Evolutionary conservation across 2,888 invertebrate species (phyloP), one percentile per base, ranked within the genome.

Genomic region (Nebria brevicollis): DNA sequence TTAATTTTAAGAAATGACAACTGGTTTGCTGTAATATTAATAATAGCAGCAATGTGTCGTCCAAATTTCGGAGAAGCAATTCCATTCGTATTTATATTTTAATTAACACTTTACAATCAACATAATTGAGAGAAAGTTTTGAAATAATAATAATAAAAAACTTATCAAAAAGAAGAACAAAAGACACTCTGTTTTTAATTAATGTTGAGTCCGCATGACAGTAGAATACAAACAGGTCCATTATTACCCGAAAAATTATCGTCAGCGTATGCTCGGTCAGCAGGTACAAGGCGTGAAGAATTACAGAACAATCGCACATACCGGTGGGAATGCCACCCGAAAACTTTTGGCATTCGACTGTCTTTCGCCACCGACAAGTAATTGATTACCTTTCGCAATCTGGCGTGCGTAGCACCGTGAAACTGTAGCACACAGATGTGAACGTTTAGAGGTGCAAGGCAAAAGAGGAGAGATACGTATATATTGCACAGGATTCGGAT

Each of bases 311-410:
- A 78, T 78, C 78, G 66, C 73, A 54, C 54, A 54, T 1, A 68
- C 73, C 72, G 73, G 73, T 72, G 78, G 79, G 74, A 66, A 15
- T 66, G 72, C 54, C 66, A 41, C 64, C 54, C 72, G 64, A 15
- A 42, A 68, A 80, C 68, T 70, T 80, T 66, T 66, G 74, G 66
- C 75, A 70, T 75, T 80, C 64, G 34, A 72, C 34, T 75, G 70
- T 75, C 34, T 75, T 80, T 80, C 80, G 54, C 54, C 34, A 65
- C 75, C 72, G 80, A 75, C 66, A 75, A 41, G 80, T 80, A 80
- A 80, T 80, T 80, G 80, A 80, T 80, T 80, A 80, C 80, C 80
- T 80, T 54, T 80, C 75, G 73, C 75, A 80, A 80, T 80, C 75
- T 80, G 75, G 25, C 64, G 68, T 20, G 43, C 43, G 66, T 34